Evolutionary conservation across 2,888 invertebrate species (phyloP).

Genomic region (Caradrina clavipalpis): DNA sequence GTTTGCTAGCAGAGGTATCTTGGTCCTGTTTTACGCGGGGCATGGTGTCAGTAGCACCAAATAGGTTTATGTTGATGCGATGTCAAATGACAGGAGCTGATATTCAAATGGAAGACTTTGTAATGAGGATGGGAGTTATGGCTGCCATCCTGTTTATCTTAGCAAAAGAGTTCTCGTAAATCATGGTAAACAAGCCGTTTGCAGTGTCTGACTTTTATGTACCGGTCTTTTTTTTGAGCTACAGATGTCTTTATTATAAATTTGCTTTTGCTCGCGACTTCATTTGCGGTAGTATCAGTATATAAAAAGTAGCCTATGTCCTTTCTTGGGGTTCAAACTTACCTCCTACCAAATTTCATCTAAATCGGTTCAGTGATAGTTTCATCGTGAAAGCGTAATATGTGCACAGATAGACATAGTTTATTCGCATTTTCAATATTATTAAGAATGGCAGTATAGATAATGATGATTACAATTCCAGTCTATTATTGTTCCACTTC

Average conservation of each 20-base stretch:
- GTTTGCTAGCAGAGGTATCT: conserved; percentile 22
- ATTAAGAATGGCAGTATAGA: too few species aligned
- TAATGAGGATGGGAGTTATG: conserved; percentile 56
- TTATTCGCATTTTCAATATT: too few species aligned
- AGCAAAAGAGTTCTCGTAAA: conserved; percentile 21
- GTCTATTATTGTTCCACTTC: too few species aligned
- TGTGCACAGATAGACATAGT: too few species aligned
- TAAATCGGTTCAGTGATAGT: too few species aligned
- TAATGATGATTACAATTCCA: too few species aligned
- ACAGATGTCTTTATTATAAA: neutral
- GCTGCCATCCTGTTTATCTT: conserved; percentile 33
- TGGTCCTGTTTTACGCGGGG: conserved; percentile 62
- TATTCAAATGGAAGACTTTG: conserved; percentile 55
- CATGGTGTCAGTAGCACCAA: conserved; percentile 67
- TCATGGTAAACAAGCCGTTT: neutral
- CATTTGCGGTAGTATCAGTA: too few species aligned
- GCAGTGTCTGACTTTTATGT: neutral
- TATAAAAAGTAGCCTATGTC: too few species aligned
- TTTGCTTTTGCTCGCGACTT: too few species aligned
- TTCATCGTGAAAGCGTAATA: too few species aligned
- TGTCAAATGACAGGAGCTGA: conserved; percentile 62
- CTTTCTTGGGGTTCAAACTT: too few species aligned
- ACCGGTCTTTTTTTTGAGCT: neutral
- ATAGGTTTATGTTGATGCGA: conserved; percentile 68
- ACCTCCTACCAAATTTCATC: too few species aligned